Conservation (phyloP, 2,888 invertebrate species). For the Leptopilina syphax region DNA sequence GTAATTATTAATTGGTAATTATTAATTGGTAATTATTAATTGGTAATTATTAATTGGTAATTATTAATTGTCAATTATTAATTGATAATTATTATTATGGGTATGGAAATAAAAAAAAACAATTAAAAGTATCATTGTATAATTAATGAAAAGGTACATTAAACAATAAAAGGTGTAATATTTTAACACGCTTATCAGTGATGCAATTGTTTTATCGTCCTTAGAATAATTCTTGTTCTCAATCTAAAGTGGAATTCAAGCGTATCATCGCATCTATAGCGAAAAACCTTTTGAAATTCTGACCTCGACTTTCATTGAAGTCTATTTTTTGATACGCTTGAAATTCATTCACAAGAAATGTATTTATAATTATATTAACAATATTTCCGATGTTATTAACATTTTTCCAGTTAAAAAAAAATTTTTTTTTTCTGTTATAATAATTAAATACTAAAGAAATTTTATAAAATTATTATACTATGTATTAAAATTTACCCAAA, state of each 20-base stretch:
- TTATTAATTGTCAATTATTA: no score
- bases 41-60: no score
- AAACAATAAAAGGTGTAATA: not conserved
- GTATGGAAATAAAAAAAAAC: no score
- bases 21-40: no score
- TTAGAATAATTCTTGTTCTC: constrained; percentile 3
- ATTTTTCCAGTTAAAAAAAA: no score
- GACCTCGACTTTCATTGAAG: constrained; percentile 5
- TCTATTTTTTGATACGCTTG: not conserved
- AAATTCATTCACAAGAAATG: not conserved
- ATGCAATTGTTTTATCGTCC: not conserved
- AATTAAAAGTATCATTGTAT: not conserved
- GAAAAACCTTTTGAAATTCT: not conserved
- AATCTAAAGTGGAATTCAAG: constrained; percentile 11
- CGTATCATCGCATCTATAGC: constrained; percentile 7
- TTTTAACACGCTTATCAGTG: not conserved
- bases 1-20: no score
- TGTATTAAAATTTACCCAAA: no score
- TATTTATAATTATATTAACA: not conserved
- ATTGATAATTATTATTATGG: no score
- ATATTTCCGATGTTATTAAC: not conserved
- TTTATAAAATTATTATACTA: no score
- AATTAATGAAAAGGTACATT: not conserved
- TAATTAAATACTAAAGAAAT: no score
- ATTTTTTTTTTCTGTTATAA: no score